These are phyloP conservation scores for Dermatemys mawii DNA, from an alignment of 2,113 vertebrate genomes.

Conservation along the genomic window DNA sequence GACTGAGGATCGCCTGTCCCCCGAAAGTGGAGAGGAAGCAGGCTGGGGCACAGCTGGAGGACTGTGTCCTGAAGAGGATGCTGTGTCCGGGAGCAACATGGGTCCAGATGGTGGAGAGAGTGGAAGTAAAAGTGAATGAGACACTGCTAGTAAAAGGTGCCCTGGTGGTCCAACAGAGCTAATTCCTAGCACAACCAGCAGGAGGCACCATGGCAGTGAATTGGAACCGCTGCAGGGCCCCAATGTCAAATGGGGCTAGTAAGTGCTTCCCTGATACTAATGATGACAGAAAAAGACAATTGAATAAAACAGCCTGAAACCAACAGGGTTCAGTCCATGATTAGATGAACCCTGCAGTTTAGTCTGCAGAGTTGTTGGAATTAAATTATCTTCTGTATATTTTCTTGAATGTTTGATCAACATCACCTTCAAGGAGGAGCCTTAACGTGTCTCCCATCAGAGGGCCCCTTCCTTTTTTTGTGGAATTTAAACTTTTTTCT, in stretches of 20 bases:
- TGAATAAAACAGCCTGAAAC: not conserved
- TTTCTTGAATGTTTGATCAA: not conserved
- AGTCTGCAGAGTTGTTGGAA: not conserved
- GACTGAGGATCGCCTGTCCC: too few species aligned
- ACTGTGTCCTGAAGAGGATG: too few species aligned
- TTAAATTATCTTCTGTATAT: not conserved
- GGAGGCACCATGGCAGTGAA: too few species aligned
- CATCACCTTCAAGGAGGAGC: not conserved
- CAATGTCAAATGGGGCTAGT: not conserved
- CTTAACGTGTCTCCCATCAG: rapidly evolving
- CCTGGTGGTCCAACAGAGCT: too few species aligned
- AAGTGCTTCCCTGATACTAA: not conserved
- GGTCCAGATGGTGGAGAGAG: too few species aligned
- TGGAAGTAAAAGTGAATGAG: too few species aligned
- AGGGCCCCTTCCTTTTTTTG: not conserved
- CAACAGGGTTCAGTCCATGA: not conserved
- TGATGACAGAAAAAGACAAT: not conserved
- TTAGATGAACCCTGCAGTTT: not conserved
- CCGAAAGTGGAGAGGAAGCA: too few species aligned
- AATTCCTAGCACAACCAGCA: too few species aligned
- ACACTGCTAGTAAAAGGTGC: too few species aligned
- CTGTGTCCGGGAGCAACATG: too few species aligned
- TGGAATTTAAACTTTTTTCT: not conserved
- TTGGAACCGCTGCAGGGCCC: too few species aligned
- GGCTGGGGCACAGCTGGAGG: too few species aligned